phyloP scores from a whole-genome alignment of 2,797 vertebrate genomes.

The Fistularia commersonii region DNA sequence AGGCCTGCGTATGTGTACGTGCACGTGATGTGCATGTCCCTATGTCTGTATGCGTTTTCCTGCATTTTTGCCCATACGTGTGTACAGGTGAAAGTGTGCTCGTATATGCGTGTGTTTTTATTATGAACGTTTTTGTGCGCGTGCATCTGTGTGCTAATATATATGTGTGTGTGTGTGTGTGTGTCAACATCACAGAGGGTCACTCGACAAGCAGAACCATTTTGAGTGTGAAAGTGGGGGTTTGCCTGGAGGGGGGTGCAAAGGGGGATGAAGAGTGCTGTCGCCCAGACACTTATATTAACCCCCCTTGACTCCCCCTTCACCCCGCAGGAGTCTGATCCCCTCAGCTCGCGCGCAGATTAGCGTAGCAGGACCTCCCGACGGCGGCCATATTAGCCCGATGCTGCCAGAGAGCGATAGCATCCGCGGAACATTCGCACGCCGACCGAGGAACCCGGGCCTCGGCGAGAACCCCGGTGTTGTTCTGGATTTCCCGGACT shows the following conservation, averaged over 20 bases:
- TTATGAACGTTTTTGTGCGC: too few relatives aligned
- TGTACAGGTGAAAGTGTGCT: too few relatives aligned
- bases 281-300: conserved; percentile 59
- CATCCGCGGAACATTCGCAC: conserved; percentile 37
- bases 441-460: too few relatives aligned
- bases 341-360: conserved; percentile 58
- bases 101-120: too few relatives aligned
- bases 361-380: conserved; percentile 59
- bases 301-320: conserved; percentile 25
- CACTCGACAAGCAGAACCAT: conserved; percentile 49
- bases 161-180: too few relatives aligned
- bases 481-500: too few relatives aligned
- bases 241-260: conserved; percentile 37
- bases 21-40: too few relatives aligned
- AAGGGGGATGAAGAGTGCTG: conserved; percentile 41
- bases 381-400: conserved; percentile 58
- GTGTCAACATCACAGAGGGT: neutral
- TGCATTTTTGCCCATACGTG: too few relatives aligned
- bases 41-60: too few relatives aligned
- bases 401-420: conserved; percentile 62
- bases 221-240: conserved; percentile 42
- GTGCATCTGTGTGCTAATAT: too few relatives aligned
- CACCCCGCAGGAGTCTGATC: conserved; percentile 49
- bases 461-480: too few relatives aligned
- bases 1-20: too few relatives aligned